Evolutionary conservation across 2,797 vertebrate genomes (phyloP), one percentile per base, ranked within the genome.

Genomic region (Paguma larvata): DNA sequence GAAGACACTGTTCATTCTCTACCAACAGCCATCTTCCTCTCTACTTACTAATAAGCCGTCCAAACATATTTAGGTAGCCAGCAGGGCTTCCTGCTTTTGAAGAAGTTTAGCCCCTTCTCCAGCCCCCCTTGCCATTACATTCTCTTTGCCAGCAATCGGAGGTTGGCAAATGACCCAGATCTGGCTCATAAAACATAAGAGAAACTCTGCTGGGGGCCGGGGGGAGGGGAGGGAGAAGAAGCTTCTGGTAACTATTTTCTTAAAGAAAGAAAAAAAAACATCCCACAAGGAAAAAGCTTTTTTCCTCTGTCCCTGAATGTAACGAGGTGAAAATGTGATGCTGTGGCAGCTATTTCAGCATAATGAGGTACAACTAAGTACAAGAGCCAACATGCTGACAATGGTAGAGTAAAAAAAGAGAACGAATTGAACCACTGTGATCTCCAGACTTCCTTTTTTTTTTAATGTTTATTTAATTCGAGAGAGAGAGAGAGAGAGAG

Each of bases 191-290:
- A 86, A 85, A 56, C 4, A 27, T 21, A n/a, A 53, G 41, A 95
- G 63, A 93, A 65, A 70, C 15, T 79, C 44, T 46, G 16, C 25
- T 44, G 21, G 51, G 51, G 2, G 59, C 13, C 38, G 25, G 9
- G 30, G 32, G 27, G 4, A 5, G 32, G 19, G 44, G 13, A n/a
- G 3, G 8, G 6, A 72, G 21, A 51, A 85, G 25, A n/a, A n/a
- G n/a, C 46, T 63, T 94, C 53, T 91, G 25, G 38, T 95, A 97
- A 79, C 25, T 44, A 78, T 79, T 86, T 83, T 89, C 18, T 70
- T 70, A n/a, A 27, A 70, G 68, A 73, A 65, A 72, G 25, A 12
- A n/a, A 87, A 93, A 19, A 25, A 4, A 75, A 13, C 93, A 56
- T 9, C 67, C 85, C 41, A 79, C 30, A 87, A 56, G 13, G 51